Evolutionary conservation across 2,888 invertebrate genomes (phyloP), one percentile per base, ranked within the genome.

Genomic region (Drosophila atripex): DNA sequence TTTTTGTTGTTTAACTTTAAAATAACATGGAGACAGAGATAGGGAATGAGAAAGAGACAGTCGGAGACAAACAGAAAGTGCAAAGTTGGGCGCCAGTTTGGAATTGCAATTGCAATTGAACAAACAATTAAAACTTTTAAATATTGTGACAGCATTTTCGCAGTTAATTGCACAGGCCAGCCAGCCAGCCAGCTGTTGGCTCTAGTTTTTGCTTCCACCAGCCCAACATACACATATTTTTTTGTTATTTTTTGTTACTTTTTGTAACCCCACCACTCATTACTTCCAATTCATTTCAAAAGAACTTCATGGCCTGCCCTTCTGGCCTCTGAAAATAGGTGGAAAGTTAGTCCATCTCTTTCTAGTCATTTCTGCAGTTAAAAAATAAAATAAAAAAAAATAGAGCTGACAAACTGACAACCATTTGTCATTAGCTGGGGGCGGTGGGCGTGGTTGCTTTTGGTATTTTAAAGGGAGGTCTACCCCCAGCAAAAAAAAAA

Each of bases 101-200:
- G 32, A 72, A 70, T 70, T 75, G 75, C 75, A 63, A 60, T 79
- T 72, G 79, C 75, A 77, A 76, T 84, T 87, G 76, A 76, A 58
- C 82, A 80, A 83, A 86, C 85, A 83, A 87, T 80, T 86, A 85
- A 87, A 80, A 87, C 59, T 83, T 87, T 80, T 71, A 76, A 84
- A 84, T 84, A 80, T 84, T 84, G 84, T 80, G 85, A 80, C 80
- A 84, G 80, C 85, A 69, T 76, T 80, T 80, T 84, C 63, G 77
- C 85, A 80, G 80, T 80, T 84, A 80, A 80, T 80, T 80, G 80
- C 78, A 68, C 78, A 69, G 23, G 65, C 66, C 54, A 68, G 55
- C 46, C 55, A 65, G 47, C 66, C 54, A 68, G 55, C 46, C 55
- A 65, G 55, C 65, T 54, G 55, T 54, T 63, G 54, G 46, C 43